Conservation (phyloP, 2,113 vertebrate species). For the Podiceps cristatus region DNA sequence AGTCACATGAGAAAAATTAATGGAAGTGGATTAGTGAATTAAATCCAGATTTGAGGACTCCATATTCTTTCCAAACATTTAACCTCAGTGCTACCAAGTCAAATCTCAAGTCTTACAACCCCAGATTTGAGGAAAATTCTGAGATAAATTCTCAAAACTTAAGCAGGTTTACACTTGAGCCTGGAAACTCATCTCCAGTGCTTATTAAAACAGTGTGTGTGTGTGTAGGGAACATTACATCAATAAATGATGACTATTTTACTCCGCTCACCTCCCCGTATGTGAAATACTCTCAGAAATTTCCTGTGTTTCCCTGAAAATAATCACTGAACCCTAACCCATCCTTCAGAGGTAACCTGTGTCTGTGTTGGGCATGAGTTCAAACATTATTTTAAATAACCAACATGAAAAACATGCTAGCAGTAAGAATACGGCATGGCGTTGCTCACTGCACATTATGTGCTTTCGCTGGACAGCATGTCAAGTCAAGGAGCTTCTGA, state of each 20-base stretch:
- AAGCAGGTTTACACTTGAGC: neutral
- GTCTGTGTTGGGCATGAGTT: neutral
- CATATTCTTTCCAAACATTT: neutral
- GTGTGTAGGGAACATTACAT: neutral
- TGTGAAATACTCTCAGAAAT: neutral
- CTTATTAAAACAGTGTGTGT: neutral
- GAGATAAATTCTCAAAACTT: neutral
- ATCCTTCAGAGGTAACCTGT: neutral
- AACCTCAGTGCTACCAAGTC: neutral
- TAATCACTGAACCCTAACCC: neutral
- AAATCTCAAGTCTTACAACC: neutral
- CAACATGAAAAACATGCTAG: neutral
- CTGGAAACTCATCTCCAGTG: neutral
- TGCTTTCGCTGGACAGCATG: neutral
- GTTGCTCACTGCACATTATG: neutral
- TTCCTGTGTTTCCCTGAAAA: neutral
- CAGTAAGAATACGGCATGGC: neutral
- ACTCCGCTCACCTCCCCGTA: neutral
- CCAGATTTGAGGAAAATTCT: neutral
- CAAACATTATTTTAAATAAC: neutral
- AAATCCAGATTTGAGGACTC: neutral
- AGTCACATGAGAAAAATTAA: constrained; percentile 27
- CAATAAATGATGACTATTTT: neutral
- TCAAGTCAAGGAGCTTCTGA: neutral
- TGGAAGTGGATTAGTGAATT: constrained; percentile 1